Percentiles rank a stretch among this genome's conserved stretches.
Evolutionary conservation across 2,888 invertebrate species (phyloP).

Genomic region (Helicoverpa assulta): DNA sequence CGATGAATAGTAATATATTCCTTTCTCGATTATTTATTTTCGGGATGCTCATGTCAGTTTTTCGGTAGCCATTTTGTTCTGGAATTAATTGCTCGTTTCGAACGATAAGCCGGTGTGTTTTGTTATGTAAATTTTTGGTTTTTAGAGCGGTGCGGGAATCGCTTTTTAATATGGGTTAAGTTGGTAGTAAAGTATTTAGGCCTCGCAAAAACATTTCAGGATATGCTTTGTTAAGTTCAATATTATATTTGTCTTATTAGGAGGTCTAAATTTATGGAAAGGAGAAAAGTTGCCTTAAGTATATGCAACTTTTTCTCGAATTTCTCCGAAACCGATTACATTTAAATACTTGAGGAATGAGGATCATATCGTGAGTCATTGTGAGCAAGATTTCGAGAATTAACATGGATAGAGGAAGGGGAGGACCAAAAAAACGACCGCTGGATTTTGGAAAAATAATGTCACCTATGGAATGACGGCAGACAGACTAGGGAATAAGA

Average conservation of each 20-base stretch:
- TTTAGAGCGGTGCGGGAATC: constrained; percentile 43
- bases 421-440: too few species aligned
- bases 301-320: not conserved
- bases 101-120: constrained; percentile 45
- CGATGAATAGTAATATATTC: constrained; percentile 77
- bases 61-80: constrained; percentile 58
- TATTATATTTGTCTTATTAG: not conserved
- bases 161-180: constrained; percentile 48
- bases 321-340: not conserved
- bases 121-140: constrained; percentile 50
- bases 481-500: too few species aligned
- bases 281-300: not conserved
- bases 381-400: too few species aligned
- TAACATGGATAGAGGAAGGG: too few species aligned
- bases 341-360: too few species aligned
- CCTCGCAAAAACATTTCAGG: not conserved
- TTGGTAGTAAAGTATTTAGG: constrained; percentile 22
- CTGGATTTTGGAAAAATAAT: too few species aligned
- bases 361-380: too few species aligned
- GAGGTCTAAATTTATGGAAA: not conserved
- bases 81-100: constrained; percentile 60
- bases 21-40: constrained; percentile 58
- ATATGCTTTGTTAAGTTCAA: not conserved
- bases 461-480: too few species aligned
- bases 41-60: constrained; percentile 71